Evolutionary conservation across 2,797 vertebrate species (phyloP), one percentile per base, ranked within the genome.

Genomic region (Pteronotus mesoamericanus): DNA sequence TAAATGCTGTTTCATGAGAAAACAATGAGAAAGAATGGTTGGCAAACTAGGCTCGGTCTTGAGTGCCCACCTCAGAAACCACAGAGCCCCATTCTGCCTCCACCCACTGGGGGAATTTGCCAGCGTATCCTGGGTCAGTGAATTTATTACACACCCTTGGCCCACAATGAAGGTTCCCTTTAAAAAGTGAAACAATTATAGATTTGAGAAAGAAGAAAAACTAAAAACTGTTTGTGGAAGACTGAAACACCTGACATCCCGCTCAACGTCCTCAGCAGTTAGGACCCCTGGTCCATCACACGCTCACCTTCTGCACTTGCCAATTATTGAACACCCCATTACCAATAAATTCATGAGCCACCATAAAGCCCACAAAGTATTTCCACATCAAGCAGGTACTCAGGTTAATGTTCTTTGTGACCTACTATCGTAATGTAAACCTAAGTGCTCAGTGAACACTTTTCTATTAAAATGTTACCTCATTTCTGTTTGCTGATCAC

Each of bases 11-110:
- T 79, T 61, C 61, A 4, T 44, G 3, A 51, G 37, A 83, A 61
- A 19, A 66, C 51, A 51, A 39, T 1, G 6, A 59, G 9, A 44
- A 57, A 0, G 32, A 86, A 92, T 89, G 86, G 86, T 1, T 68
- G 94, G 92, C 21, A 91, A 97, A 89, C 39, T 2, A 71, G 75
- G 42, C 59, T 75, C 26, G 55, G 91, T 53, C 82, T 39, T 15
- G 37, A 0, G 0, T 8, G 29, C 44, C 24, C 8, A 71, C 37
- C 57, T 83, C 53, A 24, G 82, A 11, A 92, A 86, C 10, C 0
- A 12, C 42, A 29, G 0, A 32, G 93, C 34, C 14, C 4, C 10
- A 4, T 11, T 16, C 59, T 68, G 68, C 86, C 68, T 86, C 78
- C 1, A 32, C 32, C 46, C 2, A 42, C 68, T 0, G 5, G 12